Percentiles rank a stretch among this genome's conserved stretches.
Evolutionary conservation across 2,113 vertebrate species (phyloP).

Genomic region (Megaceryle torquata): DNA sequence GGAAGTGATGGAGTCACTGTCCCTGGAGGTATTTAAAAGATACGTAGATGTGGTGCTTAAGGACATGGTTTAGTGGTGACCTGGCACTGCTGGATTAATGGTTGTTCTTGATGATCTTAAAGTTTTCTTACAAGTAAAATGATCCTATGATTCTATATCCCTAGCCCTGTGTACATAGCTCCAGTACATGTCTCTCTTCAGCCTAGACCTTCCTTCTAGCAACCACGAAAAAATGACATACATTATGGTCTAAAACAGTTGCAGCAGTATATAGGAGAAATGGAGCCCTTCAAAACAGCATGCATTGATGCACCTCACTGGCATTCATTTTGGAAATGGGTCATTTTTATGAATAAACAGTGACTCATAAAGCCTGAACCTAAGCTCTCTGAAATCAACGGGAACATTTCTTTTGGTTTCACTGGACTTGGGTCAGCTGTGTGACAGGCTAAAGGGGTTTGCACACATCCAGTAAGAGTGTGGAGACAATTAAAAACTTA

Average conservation of each 20-base stretch:
- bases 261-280: neutral
- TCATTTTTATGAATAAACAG: neutral
- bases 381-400: neutral
- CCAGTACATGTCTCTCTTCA: accelerated
- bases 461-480: accelerated
- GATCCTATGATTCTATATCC: too few species aligned
- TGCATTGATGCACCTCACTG: neutral
- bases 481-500: neutral
- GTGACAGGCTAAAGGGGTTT: neutral
- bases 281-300: neutral
- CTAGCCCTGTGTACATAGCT: neutral
- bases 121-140: too few species aligned
- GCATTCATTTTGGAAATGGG: neutral
- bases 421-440: neutral
- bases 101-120: too few species aligned
- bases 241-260: neutral
- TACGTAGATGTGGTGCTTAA: too few species aligned
- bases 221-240: neutral
- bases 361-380: neutral
- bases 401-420: neutral
- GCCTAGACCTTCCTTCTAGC: neutral
- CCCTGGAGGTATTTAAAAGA: too few species aligned
- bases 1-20: too few species aligned
- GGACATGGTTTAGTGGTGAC: too few species aligned
- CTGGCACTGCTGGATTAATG: too few species aligned